A percentile compares a stretch with the other conserved stretches of the same genome.
Conservation (phyloP, 2,797 vertebrate genomes). For the Squalus acanthias region DNA sequence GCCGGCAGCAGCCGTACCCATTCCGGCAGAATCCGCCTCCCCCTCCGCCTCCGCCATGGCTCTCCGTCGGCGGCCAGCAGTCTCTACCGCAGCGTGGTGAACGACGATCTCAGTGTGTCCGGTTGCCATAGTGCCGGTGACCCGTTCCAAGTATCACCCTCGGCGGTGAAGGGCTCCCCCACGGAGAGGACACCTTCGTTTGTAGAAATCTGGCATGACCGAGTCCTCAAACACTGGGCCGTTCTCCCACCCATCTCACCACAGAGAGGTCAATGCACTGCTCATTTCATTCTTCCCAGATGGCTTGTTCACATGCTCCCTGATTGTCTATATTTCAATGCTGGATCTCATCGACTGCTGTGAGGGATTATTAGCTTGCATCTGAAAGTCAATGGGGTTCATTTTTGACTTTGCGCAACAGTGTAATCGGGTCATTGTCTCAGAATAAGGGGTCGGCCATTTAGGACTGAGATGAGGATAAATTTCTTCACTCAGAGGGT, state of each 20-base stretch:
- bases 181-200: conserved; percentile 52
- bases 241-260: conserved; percentile 68
- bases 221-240: conserved; percentile 54
- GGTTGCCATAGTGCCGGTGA: conserved; percentile 51
- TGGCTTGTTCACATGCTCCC: conserved; percentile 66
- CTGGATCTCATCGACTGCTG: conserved; percentile 61
- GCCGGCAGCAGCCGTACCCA: neutral
- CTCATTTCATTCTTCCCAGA: conserved; percentile 60
- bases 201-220: conserved; percentile 52
- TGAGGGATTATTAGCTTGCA: conserved; percentile 63
- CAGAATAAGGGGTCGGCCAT: neutral
- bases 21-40: neutral
- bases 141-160: conserved; percentile 47
- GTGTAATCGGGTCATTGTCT: conserved; percentile 48
- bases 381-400: conserved; percentile 53
- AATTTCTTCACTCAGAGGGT: neutral
- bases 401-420: neutral
- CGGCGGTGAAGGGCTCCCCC: conserved; percentile 38
- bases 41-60: neutral
- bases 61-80: conserved; percentile 36
- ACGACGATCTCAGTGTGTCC: neutral
- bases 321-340: conserved; percentile 58
- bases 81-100: neutral
- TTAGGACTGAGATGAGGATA: neutral
- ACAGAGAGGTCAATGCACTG: conserved; percentile 71